These are phyloP conservation scores for Melipona quadrifasciata DNA, from an alignment of 1,140 invertebrate genomes.

Conservation along the genomic window DNA sequence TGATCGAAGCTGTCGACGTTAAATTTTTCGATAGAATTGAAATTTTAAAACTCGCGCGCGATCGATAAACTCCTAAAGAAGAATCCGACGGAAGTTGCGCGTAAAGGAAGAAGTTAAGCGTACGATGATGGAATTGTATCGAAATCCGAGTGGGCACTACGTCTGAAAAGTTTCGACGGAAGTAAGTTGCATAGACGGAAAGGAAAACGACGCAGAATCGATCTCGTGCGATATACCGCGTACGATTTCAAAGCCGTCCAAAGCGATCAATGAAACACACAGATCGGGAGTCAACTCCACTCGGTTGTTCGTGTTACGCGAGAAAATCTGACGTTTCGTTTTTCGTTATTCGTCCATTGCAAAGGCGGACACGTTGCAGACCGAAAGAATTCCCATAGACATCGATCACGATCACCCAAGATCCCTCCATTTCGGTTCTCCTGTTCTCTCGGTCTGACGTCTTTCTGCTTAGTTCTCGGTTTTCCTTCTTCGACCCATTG, in stretches of 20 bases:
- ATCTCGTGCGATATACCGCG: background rate
- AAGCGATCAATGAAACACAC: background rate
- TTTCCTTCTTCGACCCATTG: background rate
- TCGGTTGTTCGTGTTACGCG: background rate
- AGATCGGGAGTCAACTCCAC: background rate
- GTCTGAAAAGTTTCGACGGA: constrained; percentile 12
- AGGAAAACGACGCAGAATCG: background rate
- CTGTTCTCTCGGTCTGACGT: background rate
- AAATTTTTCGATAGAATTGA: background rate
- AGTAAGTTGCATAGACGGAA: background rate
- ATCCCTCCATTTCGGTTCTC: background rate
- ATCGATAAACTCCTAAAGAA: background rate
- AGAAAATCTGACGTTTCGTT: constrained; percentile 6
- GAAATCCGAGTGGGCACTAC: background rate
- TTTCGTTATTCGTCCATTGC: background rate
- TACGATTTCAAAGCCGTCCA: background rate
- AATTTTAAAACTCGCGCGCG: background rate
- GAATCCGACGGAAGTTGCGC: background rate
- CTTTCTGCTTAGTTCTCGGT: background rate
- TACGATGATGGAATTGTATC: background rate
- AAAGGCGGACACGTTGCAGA: no score
- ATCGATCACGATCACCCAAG: background rate
- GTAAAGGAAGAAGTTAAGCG: background rate
- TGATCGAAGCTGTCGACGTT: background rate
- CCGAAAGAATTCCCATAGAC: background rate